A percentile compares a stretch with the other conserved stretches of the same genome.
Conservation (phyloP, 2,113 vertebrate species). For the Hypomesus transpacificus region DNA sequence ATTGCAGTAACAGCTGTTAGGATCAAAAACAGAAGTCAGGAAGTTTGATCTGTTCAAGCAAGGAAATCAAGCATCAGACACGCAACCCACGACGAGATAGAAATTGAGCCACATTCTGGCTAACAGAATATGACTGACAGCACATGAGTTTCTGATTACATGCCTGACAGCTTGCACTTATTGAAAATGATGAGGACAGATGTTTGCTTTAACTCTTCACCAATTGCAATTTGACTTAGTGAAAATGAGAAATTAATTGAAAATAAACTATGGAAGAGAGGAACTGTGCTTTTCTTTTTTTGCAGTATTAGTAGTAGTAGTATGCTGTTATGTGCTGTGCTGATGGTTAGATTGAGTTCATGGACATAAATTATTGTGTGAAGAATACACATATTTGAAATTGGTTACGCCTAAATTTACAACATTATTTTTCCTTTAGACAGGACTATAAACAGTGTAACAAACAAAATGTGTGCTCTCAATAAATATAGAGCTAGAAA, state of each 20-base stretch:
- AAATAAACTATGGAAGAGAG: conserved; percentile 55
- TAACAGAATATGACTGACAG: conserved; percentile 69
- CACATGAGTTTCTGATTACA: conserved; percentile 70
- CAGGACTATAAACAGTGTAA: not conserved
- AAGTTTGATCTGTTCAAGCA: conserved; percentile 36
- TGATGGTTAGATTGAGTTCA: conserved; percentile 27
- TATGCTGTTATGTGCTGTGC: conserved; percentile 6
- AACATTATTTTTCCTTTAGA: conserved; percentile 19
- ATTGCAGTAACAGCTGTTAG: conserved; percentile 36
- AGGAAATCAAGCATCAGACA: conserved; percentile 45
- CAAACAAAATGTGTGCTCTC: no score
- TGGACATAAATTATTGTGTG: conserved; percentile 34
- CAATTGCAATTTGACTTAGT: conserved; percentile 69
- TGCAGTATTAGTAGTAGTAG: not conserved
- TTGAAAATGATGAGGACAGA: conserved; percentile 71
- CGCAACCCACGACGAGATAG: conserved; percentile 44
- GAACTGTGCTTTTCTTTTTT: not conserved
- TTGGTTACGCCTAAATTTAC: conserved; percentile 23
- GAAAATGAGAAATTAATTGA: conserved; percentile 70
- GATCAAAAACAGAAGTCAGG: conserved; percentile 33
- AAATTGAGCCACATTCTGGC: conserved; percentile 47
- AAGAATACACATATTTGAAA: conserved; percentile 21
- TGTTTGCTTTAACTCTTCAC: conserved; percentile 65
- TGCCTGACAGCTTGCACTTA: conserved; percentile 69
- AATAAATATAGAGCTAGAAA: not conserved